Conservation (phyloP, 92 coral and sea anemone species). For the Nematostella vectensis region DNA sequence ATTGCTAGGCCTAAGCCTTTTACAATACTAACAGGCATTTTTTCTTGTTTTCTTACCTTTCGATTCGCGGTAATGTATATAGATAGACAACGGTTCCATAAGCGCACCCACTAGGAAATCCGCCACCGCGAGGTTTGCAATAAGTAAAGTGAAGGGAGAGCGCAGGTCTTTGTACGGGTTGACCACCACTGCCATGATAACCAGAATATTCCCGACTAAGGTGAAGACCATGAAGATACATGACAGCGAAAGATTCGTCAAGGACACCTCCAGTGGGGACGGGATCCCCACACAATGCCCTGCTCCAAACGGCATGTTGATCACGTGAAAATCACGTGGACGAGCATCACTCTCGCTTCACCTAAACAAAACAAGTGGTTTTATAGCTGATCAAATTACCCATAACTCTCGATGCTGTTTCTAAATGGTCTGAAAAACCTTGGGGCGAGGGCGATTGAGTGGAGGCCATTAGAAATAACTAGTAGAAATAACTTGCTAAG, state of each 20-base stretch:
- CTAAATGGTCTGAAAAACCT: too few relatives aligned
- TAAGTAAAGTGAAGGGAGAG: slow-evolving; percentile 52
- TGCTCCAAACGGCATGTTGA: slow-evolving; percentile 55
- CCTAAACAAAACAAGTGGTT: too few relatives aligned
- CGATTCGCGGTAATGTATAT: slow-evolving; percentile 51
- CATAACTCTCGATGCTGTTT: too few relatives aligned
- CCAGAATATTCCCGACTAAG: slow-evolving; percentile 62
- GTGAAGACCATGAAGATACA: slow-evolving; percentile 56
- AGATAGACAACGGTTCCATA: slow-evolving; percentile 62
- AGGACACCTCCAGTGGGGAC: slow-evolving; percentile 71
- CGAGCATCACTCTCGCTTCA: too few relatives aligned
- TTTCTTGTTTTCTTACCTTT: too few relatives aligned
- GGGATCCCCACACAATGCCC: slow-evolving; percentile 60
- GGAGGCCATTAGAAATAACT: too few relatives aligned
- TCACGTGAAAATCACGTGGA: neutral
- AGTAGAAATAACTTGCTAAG: too few relatives aligned
- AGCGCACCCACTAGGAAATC: slow-evolving; percentile 61
- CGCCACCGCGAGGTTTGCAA: slow-evolving; percentile 63
- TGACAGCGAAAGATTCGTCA: slow-evolving; percentile 52
- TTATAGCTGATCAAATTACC: too few relatives aligned
- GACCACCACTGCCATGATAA: slow-evolving; percentile 53
- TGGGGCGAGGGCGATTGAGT: too few relatives aligned
- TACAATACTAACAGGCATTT: too few relatives aligned
- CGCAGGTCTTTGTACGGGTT: slow-evolving; percentile 68
- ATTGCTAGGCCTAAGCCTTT: too few relatives aligned